These are phyloP conservation scores for Pecten maximus DNA, from an alignment of 2,888 invertebrate species.

Conservation along the genomic window DNA sequence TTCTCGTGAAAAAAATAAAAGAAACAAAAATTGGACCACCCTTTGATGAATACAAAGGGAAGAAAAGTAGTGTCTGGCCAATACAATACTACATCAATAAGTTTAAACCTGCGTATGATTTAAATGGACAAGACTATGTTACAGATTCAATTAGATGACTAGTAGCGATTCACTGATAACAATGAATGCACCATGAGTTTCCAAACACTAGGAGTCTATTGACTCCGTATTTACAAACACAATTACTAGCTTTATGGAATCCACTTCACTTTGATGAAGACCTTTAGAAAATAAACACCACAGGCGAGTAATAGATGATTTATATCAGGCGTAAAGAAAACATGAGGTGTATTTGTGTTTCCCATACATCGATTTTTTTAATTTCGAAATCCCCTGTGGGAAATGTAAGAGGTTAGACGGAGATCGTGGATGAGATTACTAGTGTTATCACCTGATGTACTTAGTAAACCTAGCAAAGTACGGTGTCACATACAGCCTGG, in stretches of 20 bases:
- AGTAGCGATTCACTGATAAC: background rate
- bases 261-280: background rate
- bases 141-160: background rate
- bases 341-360: slow-evolving; percentile 28
- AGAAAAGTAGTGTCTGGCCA: background rate
- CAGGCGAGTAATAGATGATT: background rate
- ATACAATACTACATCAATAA: background rate
- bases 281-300: background rate
- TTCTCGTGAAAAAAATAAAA: background rate
- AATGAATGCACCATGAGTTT: background rate
- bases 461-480: background rate
- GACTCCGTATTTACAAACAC: background rate
- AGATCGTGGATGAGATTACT: background rate
- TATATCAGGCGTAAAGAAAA: slow-evolving; percentile 6
- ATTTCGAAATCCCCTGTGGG: slow-evolving; percentile 23
- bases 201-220: background rate
- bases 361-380: background rate
- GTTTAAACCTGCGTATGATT: background rate
- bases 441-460: background rate
- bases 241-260: background rate
- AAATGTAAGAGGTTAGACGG: background rate
- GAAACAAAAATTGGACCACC: background rate
- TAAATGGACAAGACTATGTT: slow-evolving; percentile 22
- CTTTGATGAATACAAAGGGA: background rate
- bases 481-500: background rate